phyloP scores from a whole-genome alignment of 2,113 vertebrate species.

The Phocoena sinus region DNA sequence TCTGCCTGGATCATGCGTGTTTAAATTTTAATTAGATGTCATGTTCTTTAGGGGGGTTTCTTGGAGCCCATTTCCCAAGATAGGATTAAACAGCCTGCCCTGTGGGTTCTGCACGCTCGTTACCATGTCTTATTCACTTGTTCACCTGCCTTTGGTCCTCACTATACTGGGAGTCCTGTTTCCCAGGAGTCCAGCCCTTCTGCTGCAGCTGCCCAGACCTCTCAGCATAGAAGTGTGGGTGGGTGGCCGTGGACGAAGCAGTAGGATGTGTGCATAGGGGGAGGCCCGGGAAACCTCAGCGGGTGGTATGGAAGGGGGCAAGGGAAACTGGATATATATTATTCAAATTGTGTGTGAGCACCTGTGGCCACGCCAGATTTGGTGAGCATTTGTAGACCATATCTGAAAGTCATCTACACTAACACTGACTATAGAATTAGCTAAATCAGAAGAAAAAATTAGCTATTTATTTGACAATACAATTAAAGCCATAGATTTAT shows the following conservation, averaged over 20 bases:
- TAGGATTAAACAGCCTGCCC: not conserved
- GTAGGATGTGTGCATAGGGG: not conserved
- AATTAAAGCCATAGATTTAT: not conserved
- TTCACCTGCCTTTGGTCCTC: not conserved
- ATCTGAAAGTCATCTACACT: not conserved
- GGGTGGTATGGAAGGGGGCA: not conserved
- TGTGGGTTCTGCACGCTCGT: not conserved
- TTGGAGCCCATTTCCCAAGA: not conserved
- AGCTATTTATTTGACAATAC: not conserved
- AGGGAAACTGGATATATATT: not conserved
- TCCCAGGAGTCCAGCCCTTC: not conserved
- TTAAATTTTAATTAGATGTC: not conserved
- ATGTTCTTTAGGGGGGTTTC: not conserved
- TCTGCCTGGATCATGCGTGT: not conserved
- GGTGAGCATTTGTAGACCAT: not conserved
- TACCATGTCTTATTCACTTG: not conserved
- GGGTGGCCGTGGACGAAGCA: not conserved
- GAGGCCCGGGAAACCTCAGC: not conserved
- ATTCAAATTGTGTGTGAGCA: not conserved
- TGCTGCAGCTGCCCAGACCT: not conserved
- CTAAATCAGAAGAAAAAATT: not conserved
- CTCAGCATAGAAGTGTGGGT: not conserved
- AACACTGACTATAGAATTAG: not conserved
- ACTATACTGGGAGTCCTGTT: not conserved
- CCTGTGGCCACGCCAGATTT: not conserved